These are phyloP conservation scores for Uloborus diversus DNA, from an alignment of 1,140 invertebrate species.

Conservation along the genomic window DNA sequence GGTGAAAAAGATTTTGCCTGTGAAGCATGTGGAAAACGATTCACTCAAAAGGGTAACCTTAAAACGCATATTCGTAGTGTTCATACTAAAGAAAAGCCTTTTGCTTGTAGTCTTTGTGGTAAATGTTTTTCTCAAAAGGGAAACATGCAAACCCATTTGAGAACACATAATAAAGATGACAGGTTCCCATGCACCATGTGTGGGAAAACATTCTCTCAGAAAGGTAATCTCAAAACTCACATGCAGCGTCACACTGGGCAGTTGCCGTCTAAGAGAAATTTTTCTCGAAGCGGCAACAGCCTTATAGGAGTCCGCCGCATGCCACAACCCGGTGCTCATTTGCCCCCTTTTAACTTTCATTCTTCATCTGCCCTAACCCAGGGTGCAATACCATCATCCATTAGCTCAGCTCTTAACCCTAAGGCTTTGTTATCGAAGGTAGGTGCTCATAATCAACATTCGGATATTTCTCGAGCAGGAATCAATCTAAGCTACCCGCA, in stretches of 20 bases:
- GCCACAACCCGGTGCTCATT: constrained; percentile 33
- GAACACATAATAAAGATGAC: constrained; percentile 83
- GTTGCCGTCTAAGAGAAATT: constrained; percentile 48
- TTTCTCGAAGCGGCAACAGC: constrained; percentile 37
- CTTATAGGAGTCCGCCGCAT: constrained; percentile 26
- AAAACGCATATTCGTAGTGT: constrained; percentile 97
- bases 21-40: constrained; percentile 59
- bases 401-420: constrained; percentile 24
- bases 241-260: constrained; percentile 67
- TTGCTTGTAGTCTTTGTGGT: constrained; percentile 61
- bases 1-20: constrained; percentile 60
- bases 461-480: constrained; percentile 20
- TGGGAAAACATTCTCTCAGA: constrained; percentile 73
- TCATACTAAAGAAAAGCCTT: constrained; percentile 75
- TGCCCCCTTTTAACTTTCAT: constrained; percentile 51
- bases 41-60: constrained; percentile 66
- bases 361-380: constrained; percentile 40
- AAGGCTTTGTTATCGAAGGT: constrained; percentile 36
- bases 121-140: constrained; percentile 64
- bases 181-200: constrained; percentile 61
- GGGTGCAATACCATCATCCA: constrained; percentile 28
- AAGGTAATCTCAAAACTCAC: constrained; percentile 72
- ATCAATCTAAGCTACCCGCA: constrained; percentile 37
- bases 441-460: constrained; percentile 23
- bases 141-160: constrained; percentile 92